Percentiles rank a stretch among this genome's conserved stretches.
These are phyloP conservation scores for Theristus sp. DNA, from an alignment of 2,888 invertebrate genomes.

Conservation along the genomic window DNA sequence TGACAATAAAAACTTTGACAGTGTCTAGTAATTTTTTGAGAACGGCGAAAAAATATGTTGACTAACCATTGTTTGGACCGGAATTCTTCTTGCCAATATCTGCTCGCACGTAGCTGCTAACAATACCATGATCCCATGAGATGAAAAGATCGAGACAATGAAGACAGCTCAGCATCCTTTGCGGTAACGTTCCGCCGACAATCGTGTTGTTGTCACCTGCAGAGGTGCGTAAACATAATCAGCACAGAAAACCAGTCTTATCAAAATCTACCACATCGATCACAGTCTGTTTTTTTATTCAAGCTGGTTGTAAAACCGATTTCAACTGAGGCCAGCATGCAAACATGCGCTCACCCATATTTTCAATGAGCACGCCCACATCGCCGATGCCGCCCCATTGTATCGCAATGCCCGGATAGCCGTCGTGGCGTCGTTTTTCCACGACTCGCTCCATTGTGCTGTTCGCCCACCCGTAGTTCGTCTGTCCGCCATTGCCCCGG, in stretches of 20 bases:
- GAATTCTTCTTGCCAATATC: not conserved
- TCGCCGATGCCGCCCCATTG: slow-evolving; percentile 89
- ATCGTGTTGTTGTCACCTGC: slow-evolving; percentile 48
- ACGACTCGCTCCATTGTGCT: slow-evolving; percentile 85
- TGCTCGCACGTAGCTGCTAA: not conserved
- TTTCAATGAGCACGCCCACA: slow-evolving; percentile 63
- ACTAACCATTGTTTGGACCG: not conserved
- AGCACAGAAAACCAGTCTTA: too few relatives aligned
- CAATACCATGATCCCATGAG: not conserved
- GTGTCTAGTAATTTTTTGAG: too few relatives aligned
- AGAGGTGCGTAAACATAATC: not conserved
- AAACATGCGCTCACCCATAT: slow-evolving; percentile 47
- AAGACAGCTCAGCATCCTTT: slow-evolving; percentile 71
- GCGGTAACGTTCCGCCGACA: slow-evolving; percentile 78
- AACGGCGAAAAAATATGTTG: not conserved
- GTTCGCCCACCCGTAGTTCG: slow-evolving; percentile 83
- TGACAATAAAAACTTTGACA: too few relatives aligned
- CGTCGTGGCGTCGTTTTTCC: slow-evolving; percentile 61
- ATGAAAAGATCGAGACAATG: slow-evolving; percentile 65
- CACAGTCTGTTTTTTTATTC: too few relatives aligned
- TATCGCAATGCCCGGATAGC: slow-evolving; percentile 63
- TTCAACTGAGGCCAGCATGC: too few relatives aligned
- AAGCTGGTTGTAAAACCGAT: too few relatives aligned
- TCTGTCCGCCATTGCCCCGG: slow-evolving; percentile 77
- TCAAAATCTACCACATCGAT: too few relatives aligned